Base-by-base conservation (phyloP, 2,888 invertebrate species). In the Myopa testacea region DNA sequence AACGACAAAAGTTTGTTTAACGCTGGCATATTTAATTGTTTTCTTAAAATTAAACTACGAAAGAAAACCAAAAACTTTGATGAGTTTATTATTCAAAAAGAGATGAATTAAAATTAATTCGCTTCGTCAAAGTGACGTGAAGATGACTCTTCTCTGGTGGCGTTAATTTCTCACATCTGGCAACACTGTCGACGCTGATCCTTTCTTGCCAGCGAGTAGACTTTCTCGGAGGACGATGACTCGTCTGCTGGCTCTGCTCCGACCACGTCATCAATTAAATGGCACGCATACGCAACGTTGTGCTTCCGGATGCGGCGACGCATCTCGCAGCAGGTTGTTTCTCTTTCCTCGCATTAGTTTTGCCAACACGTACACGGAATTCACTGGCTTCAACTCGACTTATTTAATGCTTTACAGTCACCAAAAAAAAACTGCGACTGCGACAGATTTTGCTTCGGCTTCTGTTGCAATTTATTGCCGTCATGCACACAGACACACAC, bases 301-400 rank as follows among this genome's bases (percentile, higher is more conserved):
- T 34, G 38, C 65, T 34, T 62, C n/a, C 62, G 4, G 37, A 12
- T 65, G 65, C 38, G 62, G 12, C 19, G 26, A 40, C 26, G 40
- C n/a, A n/a, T n/a, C 63, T 19, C 14, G 19, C 63, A 45, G 26
- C 26, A 26, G 26, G 26, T 26, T 26, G 26, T 14, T 14, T 5
- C 19, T 10, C 73, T 38, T 26, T 19, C 14, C 58, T 55, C 4
- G 38, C 72, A 72, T 72, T 72, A 40, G 10, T n/a, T 65, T 65
- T 50, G 74, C 74, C n/a, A 75, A 52, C 74, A 75, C 74, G 74
- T 75, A 75, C 74, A 37, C 65, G 74, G 74, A 75, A 75, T 52
- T 52, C 37, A 55, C 37, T 52, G 19, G 19, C 50, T 19, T 65
- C n/a, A 67, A 74, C 63, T 65, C 34, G 74, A 50, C 65, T 65